A percentile compares a stretch with the other conserved stretches of the same genome.
Evolutionary conservation across 2,113 vertebrate species (phyloP).

Genomic region (Heliornis fulica): DNA sequence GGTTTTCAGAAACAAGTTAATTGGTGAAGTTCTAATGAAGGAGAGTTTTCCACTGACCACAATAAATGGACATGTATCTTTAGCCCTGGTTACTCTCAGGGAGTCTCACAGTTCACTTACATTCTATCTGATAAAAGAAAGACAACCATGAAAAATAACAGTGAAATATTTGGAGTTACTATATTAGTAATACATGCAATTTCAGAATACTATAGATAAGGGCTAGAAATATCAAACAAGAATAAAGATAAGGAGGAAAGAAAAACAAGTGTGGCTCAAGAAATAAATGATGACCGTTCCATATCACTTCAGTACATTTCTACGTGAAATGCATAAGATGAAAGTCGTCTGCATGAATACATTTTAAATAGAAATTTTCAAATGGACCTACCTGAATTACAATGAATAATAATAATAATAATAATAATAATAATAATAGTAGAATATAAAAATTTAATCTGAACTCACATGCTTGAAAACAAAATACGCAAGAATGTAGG

Average conservation of each 20-base stretch:
- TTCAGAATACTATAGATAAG: constrained; percentile 30
- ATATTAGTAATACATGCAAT: constrained; percentile 18
- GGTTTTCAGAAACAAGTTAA: neutral
- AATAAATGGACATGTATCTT: neutral
- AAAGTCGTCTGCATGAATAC: neutral
- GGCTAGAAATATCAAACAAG: constrained; percentile 31
- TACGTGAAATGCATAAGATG: neutral
- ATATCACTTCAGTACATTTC: constrained; percentile 5
- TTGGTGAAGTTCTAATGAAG: neutral
- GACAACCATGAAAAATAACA: constrained; percentile 28
- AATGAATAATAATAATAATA: neutral
- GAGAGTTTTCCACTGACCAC: neutral
- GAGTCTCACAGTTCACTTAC: neutral
- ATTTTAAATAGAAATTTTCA: neutral
- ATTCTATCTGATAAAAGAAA: constrained; percentile 22
- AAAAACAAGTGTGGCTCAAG: neutral
- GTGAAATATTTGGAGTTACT: constrained; percentile 10
- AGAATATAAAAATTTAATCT: neutral
- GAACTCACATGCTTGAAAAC: neutral
- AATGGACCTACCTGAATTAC: neutral
- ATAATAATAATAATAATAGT: neutral
- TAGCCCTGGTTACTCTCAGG: neutral
- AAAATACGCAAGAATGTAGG: neutral
- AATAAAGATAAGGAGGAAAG: constrained; percentile 31
- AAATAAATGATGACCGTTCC: constrained; percentile 26